A percentile compares a stretch with the other conserved stretches of the same genome.
Evolutionary conservation across 2,113 vertebrate species (phyloP).

Genomic region (Lepus timidus): DNA sequence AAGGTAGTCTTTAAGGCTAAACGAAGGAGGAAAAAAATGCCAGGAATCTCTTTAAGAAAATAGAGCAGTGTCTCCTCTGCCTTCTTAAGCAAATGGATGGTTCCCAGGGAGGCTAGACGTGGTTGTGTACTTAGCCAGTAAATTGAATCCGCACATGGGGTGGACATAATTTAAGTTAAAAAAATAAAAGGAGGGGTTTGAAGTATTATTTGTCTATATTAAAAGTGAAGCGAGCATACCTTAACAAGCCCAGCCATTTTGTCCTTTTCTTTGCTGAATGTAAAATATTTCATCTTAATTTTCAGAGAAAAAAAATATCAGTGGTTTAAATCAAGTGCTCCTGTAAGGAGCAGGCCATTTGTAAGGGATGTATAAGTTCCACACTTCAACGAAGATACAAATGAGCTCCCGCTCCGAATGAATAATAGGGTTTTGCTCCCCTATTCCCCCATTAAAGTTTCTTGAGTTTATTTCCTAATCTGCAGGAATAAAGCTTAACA

Average conservation of each 20-base stretch:
- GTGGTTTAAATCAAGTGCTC: slow-evolving; percentile 72
- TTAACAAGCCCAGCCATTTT: slow-evolving; percentile 73
- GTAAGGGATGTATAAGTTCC: slow-evolving; percentile 57
- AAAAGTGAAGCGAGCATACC: slow-evolving; percentile 73
- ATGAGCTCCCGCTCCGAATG: slow-evolving; percentile 65
- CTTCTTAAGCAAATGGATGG: slow-evolving; percentile 80
- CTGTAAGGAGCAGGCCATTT: slow-evolving; percentile 44
- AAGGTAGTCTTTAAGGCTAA: slow-evolving; percentile 80
- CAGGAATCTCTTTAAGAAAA: slow-evolving; percentile 84
- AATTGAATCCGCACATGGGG: slow-evolving; percentile 83
- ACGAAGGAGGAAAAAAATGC: slow-evolving; percentile 80
- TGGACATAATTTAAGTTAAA: slow-evolving; percentile 82
- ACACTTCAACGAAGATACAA: slow-evolving; percentile 66
- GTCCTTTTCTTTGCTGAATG: slow-evolving; percentile 75
- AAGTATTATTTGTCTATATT: slow-evolving; percentile 85
- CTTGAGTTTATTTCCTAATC: slow-evolving; percentile 71
- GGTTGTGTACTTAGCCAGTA: slow-evolving; percentile 74
- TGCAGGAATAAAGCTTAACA: slow-evolving; percentile 73
- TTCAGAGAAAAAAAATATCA: slow-evolving; percentile 44
- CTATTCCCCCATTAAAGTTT: slow-evolving; percentile 58
- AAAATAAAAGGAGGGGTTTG: slow-evolving; percentile 80
- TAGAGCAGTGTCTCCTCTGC: slow-evolving; percentile 76
- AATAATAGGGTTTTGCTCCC: slow-evolving; percentile 72
- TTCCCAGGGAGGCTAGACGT: slow-evolving; percentile 73
- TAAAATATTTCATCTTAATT: slow-evolving; percentile 80